A percentile compares a stretch with the other conserved stretches of the same genome.
Evolutionary conservation across 2,888 invertebrate species (phyloP).

Genomic region (Tortrix viridana): DNA sequence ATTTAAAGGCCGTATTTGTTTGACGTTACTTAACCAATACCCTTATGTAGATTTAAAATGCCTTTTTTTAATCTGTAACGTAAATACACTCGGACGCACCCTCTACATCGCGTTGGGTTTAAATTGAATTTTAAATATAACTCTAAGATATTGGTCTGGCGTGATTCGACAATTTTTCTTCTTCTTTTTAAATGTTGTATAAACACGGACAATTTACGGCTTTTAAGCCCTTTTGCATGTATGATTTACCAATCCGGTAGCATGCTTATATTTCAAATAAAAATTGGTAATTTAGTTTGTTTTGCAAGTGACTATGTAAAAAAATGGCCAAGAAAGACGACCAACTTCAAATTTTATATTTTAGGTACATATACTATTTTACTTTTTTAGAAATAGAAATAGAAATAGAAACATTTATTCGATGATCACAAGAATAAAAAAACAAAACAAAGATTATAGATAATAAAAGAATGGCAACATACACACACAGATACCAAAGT

Average conservation of each 20-base stretch:
- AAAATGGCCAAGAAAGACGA: not conserved
- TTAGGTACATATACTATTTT: too few species aligned
- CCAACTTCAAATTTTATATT: not conserved
- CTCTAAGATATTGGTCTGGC: constrained; percentile 60
- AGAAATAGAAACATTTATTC: too few species aligned
- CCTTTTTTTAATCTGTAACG: constrained; percentile 1
- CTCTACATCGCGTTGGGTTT: constrained; percentile 52
- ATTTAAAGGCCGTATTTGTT: too few species aligned
- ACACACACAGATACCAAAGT: too few species aligned
- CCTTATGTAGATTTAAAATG: constrained; percentile 3
- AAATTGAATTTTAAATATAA: constrained; percentile 66
- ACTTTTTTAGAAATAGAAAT: too few species aligned
- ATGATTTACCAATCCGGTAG: constrained; percentile 51
- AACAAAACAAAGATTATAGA: too few species aligned
- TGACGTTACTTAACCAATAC: too few species aligned
- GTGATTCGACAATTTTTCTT: constrained; percentile 68
- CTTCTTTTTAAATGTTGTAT: constrained; percentile 15
- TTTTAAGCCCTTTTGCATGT: not conserved
- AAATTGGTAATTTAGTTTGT: constrained; percentile 35
- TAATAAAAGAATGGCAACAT: too few species aligned
- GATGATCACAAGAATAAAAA: too few species aligned
- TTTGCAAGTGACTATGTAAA: not conserved
- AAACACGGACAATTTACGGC: not conserved
- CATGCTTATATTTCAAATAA: constrained; percentile 54
- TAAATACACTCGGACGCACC: constrained; percentile 50